Evolutionary conservation across 1,140 invertebrate genomes (phyloP), one percentile per base, ranked within the genome.

Genomic region (Coboldia fuscipes): DNA sequence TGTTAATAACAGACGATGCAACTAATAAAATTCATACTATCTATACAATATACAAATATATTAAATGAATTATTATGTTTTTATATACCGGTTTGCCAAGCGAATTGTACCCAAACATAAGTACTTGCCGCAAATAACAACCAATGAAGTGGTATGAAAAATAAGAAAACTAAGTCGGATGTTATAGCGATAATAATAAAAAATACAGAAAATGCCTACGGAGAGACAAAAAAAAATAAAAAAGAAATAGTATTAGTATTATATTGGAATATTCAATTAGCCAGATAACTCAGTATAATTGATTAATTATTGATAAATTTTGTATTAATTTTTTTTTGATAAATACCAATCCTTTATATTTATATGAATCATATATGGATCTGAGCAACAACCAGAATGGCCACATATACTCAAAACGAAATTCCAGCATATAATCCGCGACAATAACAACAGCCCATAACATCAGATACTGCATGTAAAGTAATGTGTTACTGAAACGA

Each of bases 381-480:
- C 90, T 72, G 36, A 97, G 63, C 42, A 97, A 69, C 42, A 97
- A 70, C 85, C 90, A 97, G 60, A 97, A 92, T 30, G 93, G 93
- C 88, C 90, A 97, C 43, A 97, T 70, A 64, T 94, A 96, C 68
- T 98, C 94, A 68, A 97, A 94, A 46, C 93, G 82, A 64, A 97
- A 97, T 62, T 97, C 92, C 56, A 97, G 65, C 61, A 97, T 77
- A 60, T 94, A 94, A 61, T 97, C 93, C 44, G 88, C 85, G 57
- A 90, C 66, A 52, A 98, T 78, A 37, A 97, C 85, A 56, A 89
- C 70, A 41, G 79, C 74, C 92, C 92, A 97, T 58, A 97, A 70
- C 57, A 93, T 62, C 43, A 97, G 65, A 64, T 97, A 89, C 60
- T 94, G 96, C 58, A 96, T 61, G 63, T 97, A 97, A 50, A 93